Evolutionary conservation across 2,888 invertebrate genomes (phyloP).

Genomic region (Cenopis cana): DNA sequence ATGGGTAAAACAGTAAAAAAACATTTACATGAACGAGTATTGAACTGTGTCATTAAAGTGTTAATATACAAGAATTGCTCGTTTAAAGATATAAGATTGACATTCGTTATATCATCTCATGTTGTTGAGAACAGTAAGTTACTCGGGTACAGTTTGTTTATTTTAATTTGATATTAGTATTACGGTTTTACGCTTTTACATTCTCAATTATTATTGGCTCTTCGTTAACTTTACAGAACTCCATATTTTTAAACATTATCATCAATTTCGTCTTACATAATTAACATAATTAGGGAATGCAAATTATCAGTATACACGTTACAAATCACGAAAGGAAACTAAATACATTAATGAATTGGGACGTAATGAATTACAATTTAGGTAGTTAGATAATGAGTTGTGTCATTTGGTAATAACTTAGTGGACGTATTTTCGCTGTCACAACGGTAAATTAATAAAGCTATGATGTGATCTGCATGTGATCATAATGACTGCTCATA

Average conservation of each 20-base stretch:
- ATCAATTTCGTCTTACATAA: conserved; percentile 22
- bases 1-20: background rate
- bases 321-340: conserved; percentile 20
- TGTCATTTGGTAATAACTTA: conserved; percentile 28
- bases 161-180: background rate
- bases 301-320: conserved; percentile 13
- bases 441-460: background rate
- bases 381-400: conserved; percentile 33
- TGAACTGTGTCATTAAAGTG: background rate
- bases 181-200: too few relatives aligned
- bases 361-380: conserved; percentile 27
- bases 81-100: too few relatives aligned
- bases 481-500: conserved; percentile 2
- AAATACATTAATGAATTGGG: conserved; percentile 34
- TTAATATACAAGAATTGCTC: too few relatives aligned
- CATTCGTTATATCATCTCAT: background rate
- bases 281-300: conserved; percentile 27
- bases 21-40: background rate
- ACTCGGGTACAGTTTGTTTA: background rate
- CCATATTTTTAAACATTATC: background rate
- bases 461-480: background rate
- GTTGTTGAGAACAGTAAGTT: background rate
- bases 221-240: too few relatives aligned
- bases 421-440: conserved; percentile 3
- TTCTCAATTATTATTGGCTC: too few relatives aligned